phyloP scores from a whole-genome alignment of 2,888 invertebrate genomes.

The Drosophila cognata region DNA sequence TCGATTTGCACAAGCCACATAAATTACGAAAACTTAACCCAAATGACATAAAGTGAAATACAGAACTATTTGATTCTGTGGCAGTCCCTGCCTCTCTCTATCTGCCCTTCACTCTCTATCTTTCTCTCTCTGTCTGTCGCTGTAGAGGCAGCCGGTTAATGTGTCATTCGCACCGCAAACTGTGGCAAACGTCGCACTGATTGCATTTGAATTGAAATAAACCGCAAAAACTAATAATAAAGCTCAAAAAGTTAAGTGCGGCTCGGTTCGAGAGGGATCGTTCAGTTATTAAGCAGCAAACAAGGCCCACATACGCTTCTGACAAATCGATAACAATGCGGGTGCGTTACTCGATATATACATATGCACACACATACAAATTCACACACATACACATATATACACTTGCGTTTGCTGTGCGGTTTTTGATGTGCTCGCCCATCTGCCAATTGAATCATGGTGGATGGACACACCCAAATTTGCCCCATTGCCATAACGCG shows the following conservation, averaged over 20 bases:
- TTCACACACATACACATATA: slow-evolving; percentile 2
- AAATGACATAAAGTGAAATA: slow-evolving; percentile 17
- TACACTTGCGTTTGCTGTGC: slow-evolving; percentile 43
- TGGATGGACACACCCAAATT: slow-evolving; percentile 42
- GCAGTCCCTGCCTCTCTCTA: neutral
- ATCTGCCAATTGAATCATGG: slow-evolving; percentile 59
- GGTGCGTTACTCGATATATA: slow-evolving; percentile 42
- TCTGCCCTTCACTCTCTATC: neutral
- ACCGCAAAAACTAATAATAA: slow-evolving; percentile 81
- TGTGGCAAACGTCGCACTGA: slow-evolving; percentile 58
- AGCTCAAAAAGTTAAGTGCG: slow-evolving; percentile 62
- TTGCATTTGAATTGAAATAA: slow-evolving; percentile 77
- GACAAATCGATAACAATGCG: slow-evolving; percentile 65
- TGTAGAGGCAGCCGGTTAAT: slow-evolving; percentile 40
- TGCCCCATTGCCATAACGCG: slow-evolving; percentile 26
- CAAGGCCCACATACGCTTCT: slow-evolving; percentile 4
- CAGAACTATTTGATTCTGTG: slow-evolving; percentile 19
- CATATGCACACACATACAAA: neutral
- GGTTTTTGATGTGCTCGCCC: slow-evolving; percentile 49
- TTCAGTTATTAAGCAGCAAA: slow-evolving; percentile 24
- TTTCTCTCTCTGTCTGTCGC: neutral
- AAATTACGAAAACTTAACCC: slow-evolving; percentile 15
- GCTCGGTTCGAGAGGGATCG: neutral
- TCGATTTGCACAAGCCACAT: neutral
- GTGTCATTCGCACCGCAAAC: slow-evolving; percentile 66